Conservation (phyloP, 2,113 vertebrate species). For the Brachyistius frenatus region DNA sequence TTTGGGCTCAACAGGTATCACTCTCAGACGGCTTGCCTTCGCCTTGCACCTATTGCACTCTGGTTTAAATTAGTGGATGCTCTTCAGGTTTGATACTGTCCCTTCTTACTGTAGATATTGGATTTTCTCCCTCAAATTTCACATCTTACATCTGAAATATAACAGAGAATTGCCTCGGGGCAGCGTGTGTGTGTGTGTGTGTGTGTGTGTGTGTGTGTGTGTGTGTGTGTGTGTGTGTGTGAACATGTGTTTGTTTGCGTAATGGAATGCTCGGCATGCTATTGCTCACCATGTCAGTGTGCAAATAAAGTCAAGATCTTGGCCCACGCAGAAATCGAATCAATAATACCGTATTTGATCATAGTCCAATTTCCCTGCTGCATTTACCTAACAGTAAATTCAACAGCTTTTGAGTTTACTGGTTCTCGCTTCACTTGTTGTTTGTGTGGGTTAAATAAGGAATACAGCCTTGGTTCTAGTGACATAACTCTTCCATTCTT, state of each 20-base stretch:
- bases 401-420: constrained; percentile 61
- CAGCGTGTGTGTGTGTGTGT: constrained; percentile 28
- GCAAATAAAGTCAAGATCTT: constrained; percentile 75
- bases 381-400: constrained; percentile 72
- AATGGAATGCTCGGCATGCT: constrained; percentile 55
- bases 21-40: constrained; percentile 61
- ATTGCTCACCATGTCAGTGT: constrained; percentile 69
- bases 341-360: constrained; percentile 77
- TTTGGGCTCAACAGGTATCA: constrained; percentile 59
- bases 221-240: not conserved
- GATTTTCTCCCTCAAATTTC: constrained; percentile 69
- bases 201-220: constrained; percentile 4
- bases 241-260: constrained; percentile 65
- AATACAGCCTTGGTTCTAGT: constrained; percentile 54
- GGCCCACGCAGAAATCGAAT: constrained; percentile 74
- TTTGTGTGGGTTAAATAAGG: constrained; percentile 67
- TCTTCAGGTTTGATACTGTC: constrained; percentile 70
- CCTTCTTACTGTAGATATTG: constrained; percentile 74
- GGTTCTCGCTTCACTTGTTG: constrained; percentile 52
- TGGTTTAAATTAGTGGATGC: constrained; percentile 70
- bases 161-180: constrained; percentile 61
- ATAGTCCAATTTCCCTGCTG: constrained; percentile 76
- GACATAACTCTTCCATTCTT: constrained; percentile 54
- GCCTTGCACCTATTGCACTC: constrained; percentile 55
- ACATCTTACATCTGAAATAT: constrained; percentile 64